phyloP scores from a whole-genome alignment of 2,888 invertebrate species.

The Itoplectis maculator region DNA sequence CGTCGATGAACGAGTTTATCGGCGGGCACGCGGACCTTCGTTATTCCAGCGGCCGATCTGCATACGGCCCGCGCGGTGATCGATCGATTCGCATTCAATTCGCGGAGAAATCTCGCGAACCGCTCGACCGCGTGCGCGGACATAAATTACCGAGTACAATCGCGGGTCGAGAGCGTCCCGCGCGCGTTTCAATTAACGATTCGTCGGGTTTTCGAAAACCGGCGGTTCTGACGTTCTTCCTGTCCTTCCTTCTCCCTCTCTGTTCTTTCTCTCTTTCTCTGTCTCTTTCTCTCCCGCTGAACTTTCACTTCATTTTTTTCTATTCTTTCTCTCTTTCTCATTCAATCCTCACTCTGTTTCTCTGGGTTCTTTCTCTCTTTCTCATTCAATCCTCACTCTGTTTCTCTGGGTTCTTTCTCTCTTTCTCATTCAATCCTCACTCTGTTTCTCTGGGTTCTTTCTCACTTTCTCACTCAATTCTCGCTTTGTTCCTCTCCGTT shows the following conservation, averaged over 20 bases:
- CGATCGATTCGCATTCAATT: constrained; percentile 33
- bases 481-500: not conserved
- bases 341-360: not conserved
- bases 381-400: not conserved
- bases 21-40: constrained; percentile 44
- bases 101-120: constrained; percentile 23
- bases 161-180: constrained; percentile 8
- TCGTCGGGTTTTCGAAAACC: constrained; percentile 7
- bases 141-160: constrained; percentile 44
- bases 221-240: not conserved
- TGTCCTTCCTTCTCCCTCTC: not conserved
- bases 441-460: not conserved
- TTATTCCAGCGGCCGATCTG: constrained; percentile 31
- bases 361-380: not conserved
- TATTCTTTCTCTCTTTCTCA: not conserved
- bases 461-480: not conserved
- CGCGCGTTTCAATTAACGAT: constrained; percentile 44
- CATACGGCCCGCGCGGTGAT: not conserved
- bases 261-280: not conserved
- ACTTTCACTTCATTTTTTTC: not conserved
- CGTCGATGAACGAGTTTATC: constrained; percentile 64
- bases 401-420: no score
- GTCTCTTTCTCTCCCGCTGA: not conserved
- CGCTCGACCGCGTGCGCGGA: not conserved
- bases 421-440: not conserved